Evolutionary conservation across 2,888 invertebrate species (phyloP).

Genomic region (Schizotus pectinicornis): DNA sequence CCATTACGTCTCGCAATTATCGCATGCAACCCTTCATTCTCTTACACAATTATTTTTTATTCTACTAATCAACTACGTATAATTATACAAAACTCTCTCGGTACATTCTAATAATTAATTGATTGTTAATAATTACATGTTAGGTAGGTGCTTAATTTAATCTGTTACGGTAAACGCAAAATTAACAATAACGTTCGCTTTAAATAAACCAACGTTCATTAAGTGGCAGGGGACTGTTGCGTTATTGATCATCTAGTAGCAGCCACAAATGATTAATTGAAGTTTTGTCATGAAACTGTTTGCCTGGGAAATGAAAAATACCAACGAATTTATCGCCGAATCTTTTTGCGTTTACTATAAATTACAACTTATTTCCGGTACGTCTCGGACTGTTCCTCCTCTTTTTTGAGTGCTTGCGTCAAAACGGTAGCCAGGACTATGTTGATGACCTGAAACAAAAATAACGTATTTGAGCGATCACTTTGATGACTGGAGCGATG

Average conservation of each 20-base stretch:
- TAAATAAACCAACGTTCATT: too few relatives aligned
- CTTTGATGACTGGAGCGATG: background rate
- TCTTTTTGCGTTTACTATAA: slow-evolving; percentile 18
- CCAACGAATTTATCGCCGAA: slow-evolving; percentile 1
- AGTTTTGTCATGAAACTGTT: slow-evolving; percentile 17
- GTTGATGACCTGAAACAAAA: slow-evolving; percentile 68
- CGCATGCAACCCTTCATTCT: background rate
- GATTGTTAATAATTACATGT: too few relatives aligned
- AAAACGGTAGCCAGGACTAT: slow-evolving; percentile 73
- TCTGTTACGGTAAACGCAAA: too few relatives aligned
- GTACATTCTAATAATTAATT: too few relatives aligned
- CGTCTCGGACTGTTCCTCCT: slow-evolving; percentile 63
- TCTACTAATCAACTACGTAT: too few relatives aligned
- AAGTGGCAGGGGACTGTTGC: too few relatives aligned
- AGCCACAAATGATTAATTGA: slow-evolving; percentile 4
- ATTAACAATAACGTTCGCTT: too few relatives aligned
- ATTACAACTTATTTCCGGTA: slow-evolving; percentile 37
- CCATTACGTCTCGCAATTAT: slow-evolving; percentile 2
- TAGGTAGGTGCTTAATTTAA: background rate
- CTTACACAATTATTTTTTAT: background rate
- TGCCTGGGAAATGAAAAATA: slow-evolving; percentile 14
- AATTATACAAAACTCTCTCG: too few relatives aligned
- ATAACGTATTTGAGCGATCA: slow-evolving; percentile 11
- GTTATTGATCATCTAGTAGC: background rate
- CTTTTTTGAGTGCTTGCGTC: slow-evolving; percentile 76